Evolutionary conservation across 2,888 invertebrate genomes (phyloP).

Genomic region (Amiota mariae): DNA sequence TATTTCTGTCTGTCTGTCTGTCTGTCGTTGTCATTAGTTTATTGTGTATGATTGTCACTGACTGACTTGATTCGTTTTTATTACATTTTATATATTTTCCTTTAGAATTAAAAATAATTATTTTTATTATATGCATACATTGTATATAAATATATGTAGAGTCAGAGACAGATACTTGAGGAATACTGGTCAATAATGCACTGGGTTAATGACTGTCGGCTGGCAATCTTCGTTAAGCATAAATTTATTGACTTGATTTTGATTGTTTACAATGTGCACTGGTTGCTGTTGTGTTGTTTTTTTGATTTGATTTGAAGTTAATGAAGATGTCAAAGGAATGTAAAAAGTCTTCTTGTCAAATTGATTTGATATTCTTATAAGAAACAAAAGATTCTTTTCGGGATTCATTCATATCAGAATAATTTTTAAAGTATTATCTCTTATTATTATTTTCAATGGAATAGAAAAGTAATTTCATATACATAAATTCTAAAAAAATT

Average conservation of each 20-base stretch:
- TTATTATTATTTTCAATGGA: no score
- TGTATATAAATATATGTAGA: slow-evolving; percentile 35
- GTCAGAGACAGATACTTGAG: background rate
- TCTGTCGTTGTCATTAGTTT: slow-evolving; percentile 2
- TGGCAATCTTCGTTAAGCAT: slow-evolving; percentile 46
- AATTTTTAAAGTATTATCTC: no score
- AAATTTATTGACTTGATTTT: slow-evolving; percentile 17
- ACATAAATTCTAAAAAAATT: no score
- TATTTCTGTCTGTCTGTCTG: background rate
- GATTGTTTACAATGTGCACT: background rate
- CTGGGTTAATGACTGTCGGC: slow-evolving; percentile 62
- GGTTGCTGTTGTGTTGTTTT: background rate
- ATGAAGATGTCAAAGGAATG: no score
- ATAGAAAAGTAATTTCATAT: no score
- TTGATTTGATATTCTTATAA: no score
- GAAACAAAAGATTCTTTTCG: no score
- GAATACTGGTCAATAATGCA: slow-evolving; percentile 57
- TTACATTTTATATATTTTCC: slow-evolving; percentile 1
- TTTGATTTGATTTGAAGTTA: no score
- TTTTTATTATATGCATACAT: slow-evolving; percentile 48
- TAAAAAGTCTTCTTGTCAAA: no score
- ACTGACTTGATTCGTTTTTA: background rate
- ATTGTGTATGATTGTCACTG: background rate
- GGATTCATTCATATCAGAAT: no score
- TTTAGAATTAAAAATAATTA: slow-evolving; percentile 22